Evolutionary conservation across 2,888 invertebrate species (phyloP), one percentile per base, ranked within the genome.

Genomic region (Apantesis nais): DNA sequence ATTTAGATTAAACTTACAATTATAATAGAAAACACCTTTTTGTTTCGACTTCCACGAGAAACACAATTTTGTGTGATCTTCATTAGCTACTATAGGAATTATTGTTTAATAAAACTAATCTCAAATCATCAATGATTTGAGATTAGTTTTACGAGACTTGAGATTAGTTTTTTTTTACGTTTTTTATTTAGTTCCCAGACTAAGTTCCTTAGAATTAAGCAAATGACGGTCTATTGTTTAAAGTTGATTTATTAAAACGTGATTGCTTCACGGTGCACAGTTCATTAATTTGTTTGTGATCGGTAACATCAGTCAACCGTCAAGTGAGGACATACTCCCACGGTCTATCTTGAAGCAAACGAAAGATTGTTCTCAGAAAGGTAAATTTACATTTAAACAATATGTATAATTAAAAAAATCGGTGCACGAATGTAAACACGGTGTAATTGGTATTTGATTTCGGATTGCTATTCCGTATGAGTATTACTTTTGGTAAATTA

Each of bases 231-330:
- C 81, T 78, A 85, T 87, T 86, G 86, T 87, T 83, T 83, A 79
- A 73, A 70, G 72, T 79, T 79, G 75, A 71, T 82, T 87, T 84
- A 84, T 84, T 74, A 74, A 73, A 79, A 76, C 67, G 68, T 74
- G 73, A 84, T 89, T 87, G 83, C 86, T 88, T 88, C 87, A 89
- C 85, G 85, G 86, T 81, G 74, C 74, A 78, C 78, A 71, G 81
- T 82, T 87, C 85, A 91, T 90, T 90, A 90, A 91, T 90, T 89
- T 90, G 88, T 88, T 90, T 89, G 88, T 89, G 85, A 92, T 93
- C 88, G 87, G 91, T 92, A 93, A 92, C 90, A 92, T 91, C 92
- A 93, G 91, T 93, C 93, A 92, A 91, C 84, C 93, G 90, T 91
- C 88, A 90, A 89, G 85, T 81, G 80, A 83, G 83, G 85, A 84